Evolutionary conservation across 2,888 invertebrate genomes (phyloP), one percentile per base, ranked within the genome.

Genomic region (Chrysolina oricalcia): DNA sequence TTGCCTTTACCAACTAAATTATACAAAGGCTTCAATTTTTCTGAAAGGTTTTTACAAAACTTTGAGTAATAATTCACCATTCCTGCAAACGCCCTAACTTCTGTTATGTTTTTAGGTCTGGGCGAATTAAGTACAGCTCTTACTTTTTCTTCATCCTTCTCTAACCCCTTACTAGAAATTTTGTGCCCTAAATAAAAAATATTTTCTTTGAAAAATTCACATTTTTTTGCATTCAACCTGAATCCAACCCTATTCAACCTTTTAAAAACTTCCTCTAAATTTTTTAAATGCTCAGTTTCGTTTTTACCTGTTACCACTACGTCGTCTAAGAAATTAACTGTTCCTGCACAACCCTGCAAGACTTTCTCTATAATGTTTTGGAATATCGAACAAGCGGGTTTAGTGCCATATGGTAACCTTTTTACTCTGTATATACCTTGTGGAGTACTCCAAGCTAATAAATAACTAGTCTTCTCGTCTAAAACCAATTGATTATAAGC

Each of bases 351-450:
- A 15, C 81, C 81, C 41, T 78, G 77, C 35, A 83, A 76, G 0
- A 78, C 62, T 56, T 80, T 81, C 40, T 82, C 80, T 2, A 81
- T 68, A 21, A 78, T 76, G 74, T 84, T 84, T 72, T 88, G 87
- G 77, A 88, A 88, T 48, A 87, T 86, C 1, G 86, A 84, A 21
- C 87, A 85, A 0, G 86, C 81, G 0, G 87, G 85, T 73, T 86
- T 87, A n/a, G 86, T 81, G 0, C 86, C 87, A 81, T 27, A 27
- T 27, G 27, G 27, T 27, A 27, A 27, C 27, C 27, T 27, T 84
- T 87, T 2, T 87, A 86, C 84, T 75, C 84, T 80, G 67, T 77
- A 86, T 64, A 87, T 85, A 0, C 84, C 83, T 27, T 85, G 81
- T 62, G 82, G 83, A 11, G 85, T 86, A 66, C 78, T 77, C 74